Percentiles rank a stretch among this genome's conserved stretches.
Conservation (phyloP, 2,113 vertebrate genomes). For the Scytalopus superciliaris region DNA sequence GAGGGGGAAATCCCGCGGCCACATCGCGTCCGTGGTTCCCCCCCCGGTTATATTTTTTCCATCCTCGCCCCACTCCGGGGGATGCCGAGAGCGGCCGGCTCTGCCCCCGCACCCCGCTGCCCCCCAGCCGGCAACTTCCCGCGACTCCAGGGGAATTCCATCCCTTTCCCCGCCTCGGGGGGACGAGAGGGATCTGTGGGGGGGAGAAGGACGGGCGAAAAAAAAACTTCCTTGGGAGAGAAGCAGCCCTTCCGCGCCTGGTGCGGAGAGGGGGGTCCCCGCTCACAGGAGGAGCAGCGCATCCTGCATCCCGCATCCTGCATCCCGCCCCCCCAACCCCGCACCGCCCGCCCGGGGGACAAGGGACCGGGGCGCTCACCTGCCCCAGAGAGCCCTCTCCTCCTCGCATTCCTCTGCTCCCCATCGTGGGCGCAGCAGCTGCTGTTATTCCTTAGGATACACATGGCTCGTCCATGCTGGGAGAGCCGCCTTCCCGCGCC, state of each 20-base stretch:
- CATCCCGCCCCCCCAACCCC: neutral
- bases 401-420: slow-evolving; percentile 21
- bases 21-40: neutral
- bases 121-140: neutral
- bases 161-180: neutral
- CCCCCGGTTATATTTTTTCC: neutral
- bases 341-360: neutral
- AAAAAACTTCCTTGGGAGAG: neutral
- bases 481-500: neutral
- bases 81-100: neutral
- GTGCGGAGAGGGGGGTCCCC: neutral
- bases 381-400: slow-evolving; percentile 17
- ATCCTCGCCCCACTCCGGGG: neutral
- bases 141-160: neutral
- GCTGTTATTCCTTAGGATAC: slow-evolving; percentile 31
- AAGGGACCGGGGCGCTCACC: neutral
- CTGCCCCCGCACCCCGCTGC: neutral
- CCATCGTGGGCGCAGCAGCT: slow-evolving; percentile 31
- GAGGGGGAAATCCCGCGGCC: neutral
- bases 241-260: neutral
- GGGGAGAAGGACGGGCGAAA: neutral
- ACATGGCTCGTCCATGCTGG: slow-evolving; percentile 29
- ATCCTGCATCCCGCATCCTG: neutral
- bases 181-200: neutral
- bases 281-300: neutral